These are phyloP conservation scores for Acronicta aceris DNA, from an alignment of 2,888 invertebrate genomes.

Conservation along the genomic window DNA sequence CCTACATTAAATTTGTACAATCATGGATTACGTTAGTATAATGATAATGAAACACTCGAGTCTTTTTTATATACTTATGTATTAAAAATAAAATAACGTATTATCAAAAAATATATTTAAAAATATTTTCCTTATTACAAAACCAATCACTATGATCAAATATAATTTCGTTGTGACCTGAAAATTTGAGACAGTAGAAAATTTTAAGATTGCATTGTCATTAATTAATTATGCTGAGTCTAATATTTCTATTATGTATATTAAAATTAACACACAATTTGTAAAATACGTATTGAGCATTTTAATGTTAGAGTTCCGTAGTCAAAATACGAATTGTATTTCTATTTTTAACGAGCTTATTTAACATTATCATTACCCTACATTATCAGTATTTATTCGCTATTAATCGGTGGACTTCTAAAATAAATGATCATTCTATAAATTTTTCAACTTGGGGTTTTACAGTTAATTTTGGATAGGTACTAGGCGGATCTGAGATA, in stretches of 20 bases:
- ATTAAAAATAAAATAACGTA: slow-evolving; percentile 64
- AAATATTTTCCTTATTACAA: slow-evolving; percentile 62
- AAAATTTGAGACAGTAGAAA: slow-evolving; percentile 25
- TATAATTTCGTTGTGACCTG: slow-evolving; percentile 50
- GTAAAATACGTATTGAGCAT: slow-evolving; percentile 51
- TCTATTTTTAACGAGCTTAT: not conserved
- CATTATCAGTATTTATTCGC: too few species aligned
- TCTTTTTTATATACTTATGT: slow-evolving; percentile 19
- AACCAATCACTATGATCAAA: slow-evolving; percentile 62
- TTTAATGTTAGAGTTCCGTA: slow-evolving; percentile 31
- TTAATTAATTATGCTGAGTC: slow-evolving; percentile 42
- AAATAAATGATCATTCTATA: not conserved
- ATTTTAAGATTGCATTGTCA: slow-evolving; percentile 47
- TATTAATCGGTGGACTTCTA: not conserved
- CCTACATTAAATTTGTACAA: too few species aligned
- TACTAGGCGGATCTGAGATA: slow-evolving; percentile 29
- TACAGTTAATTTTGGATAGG: slow-evolving; percentile 5
- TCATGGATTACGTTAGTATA: not conserved
- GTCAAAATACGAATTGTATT: slow-evolving; percentile 17
- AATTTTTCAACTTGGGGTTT: too few species aligned
- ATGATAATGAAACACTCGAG: slow-evolving; percentile 8
- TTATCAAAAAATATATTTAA: slow-evolving; percentile 73
- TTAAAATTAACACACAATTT: slow-evolving; percentile 37
- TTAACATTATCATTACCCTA: too few species aligned
- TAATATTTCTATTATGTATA: slow-evolving; percentile 25